A percentile compares a stretch with the other conserved stretches of the same genome.
phyloP scores from a whole-genome alignment of 2,888 invertebrate species.

The Plebejus argus region DNA sequence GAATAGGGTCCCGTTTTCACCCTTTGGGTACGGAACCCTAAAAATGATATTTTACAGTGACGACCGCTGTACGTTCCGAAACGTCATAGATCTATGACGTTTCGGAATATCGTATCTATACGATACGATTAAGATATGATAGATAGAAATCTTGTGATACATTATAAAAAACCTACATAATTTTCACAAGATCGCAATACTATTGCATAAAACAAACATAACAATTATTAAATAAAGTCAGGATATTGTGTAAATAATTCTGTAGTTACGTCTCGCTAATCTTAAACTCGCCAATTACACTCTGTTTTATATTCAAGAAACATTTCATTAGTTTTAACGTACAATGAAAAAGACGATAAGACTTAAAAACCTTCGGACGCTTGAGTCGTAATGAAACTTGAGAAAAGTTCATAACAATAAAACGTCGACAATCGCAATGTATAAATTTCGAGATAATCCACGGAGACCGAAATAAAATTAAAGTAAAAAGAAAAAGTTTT shows the following conservation, averaged over 20 bases:
- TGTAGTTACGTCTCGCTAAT: neutral
- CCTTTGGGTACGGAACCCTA: no score
- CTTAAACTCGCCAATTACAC: neutral
- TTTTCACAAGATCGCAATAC: no score
- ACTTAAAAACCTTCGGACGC: conserved; percentile 32
- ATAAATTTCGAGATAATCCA: conserved; percentile 55
- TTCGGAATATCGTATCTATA: no score
- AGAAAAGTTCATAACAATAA: conserved; percentile 42
- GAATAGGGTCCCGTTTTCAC: no score
- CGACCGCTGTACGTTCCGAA: neutral
- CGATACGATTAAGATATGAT: no score
- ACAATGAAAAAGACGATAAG: conserved; percentile 32
- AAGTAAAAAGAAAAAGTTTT: conserved; percentile 67
- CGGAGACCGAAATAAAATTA: conserved; percentile 67
- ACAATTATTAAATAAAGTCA: neutral
- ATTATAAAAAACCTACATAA: no score
- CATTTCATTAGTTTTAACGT: conserved; percentile 34
- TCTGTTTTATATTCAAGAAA: conserved; percentile 22
- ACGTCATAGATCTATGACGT: no score
- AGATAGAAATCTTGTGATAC: neutral
- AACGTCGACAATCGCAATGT: conserved; percentile 47
- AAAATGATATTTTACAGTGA: conserved; percentile 38
- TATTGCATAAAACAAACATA: neutral
- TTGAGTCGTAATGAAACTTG: conserved; percentile 33
- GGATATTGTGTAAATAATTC: neutral